Percentiles rank a stretch among this genome's conserved stretches.
Conservation (phyloP, 2,113 vertebrate species). For the Neogobius melanostomus region DNA sequence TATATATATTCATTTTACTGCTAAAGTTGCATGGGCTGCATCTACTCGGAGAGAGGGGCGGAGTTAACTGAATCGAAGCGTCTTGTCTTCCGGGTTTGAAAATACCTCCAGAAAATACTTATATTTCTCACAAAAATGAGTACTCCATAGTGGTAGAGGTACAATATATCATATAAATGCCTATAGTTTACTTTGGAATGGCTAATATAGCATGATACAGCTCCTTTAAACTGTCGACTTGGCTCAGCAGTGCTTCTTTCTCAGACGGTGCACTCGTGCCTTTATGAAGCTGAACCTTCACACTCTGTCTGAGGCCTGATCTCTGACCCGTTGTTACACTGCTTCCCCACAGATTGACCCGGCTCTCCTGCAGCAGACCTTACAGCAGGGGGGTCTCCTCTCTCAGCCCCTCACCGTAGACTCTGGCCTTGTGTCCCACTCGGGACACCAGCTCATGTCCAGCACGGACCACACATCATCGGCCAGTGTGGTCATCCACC, state of each 20-base stretch:
- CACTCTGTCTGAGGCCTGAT: neutral
- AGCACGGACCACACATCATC: constrained; percentile 79
- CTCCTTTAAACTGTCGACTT: too few species aligned
- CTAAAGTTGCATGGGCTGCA: too few species aligned
- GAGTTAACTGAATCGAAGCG: too few species aligned
- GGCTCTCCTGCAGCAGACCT: constrained; percentile 89
- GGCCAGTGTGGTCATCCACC: constrained; percentile 91
- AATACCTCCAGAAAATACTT: too few species aligned
- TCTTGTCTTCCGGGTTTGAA: too few species aligned
- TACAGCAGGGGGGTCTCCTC: constrained; percentile 87
- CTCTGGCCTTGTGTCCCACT: constrained; percentile 73
- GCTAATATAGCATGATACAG: too few species aligned
- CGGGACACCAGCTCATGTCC: constrained; percentile 78
- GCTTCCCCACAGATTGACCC: constrained; percentile 85
- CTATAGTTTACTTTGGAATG: too few species aligned
- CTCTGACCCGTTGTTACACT: constrained; percentile 14
- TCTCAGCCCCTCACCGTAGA: constrained; percentile 86
- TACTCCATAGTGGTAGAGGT: too few species aligned
- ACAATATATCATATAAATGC: too few species aligned
- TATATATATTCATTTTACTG: too few species aligned
- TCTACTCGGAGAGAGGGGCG: too few species aligned
- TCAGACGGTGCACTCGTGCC: neutral
- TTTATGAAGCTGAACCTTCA: neutral
- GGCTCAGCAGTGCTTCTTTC: neutral
- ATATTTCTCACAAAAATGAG: too few species aligned